Evolutionary conservation across 2,888 invertebrate species (phyloP).

Genomic region (Drosophila formosana): DNA sequence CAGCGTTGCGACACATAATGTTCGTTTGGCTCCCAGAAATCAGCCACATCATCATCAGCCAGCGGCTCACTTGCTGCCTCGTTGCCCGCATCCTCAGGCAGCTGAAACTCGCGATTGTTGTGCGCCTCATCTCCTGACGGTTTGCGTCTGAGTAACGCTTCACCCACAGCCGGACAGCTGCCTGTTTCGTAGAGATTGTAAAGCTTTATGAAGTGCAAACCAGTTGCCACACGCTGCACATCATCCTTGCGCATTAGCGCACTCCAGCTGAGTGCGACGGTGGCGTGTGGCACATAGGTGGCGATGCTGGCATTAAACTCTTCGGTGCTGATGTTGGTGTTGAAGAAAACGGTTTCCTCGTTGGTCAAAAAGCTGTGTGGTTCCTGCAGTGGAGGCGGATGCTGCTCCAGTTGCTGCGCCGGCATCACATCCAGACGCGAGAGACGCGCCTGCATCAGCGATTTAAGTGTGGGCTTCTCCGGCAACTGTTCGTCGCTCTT

Average conservation of each 20-base stretch:
- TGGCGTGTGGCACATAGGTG: slow-evolving; percentile 82
- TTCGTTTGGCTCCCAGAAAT: slow-evolving; percentile 84
- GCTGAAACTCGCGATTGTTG: slow-evolving; percentile 60
- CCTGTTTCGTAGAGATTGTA: slow-evolving; percentile 83
- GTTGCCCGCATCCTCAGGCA: slow-evolving; percentile 47
- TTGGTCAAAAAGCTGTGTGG: slow-evolving; percentile 83
- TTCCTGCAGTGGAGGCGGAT: slow-evolving; percentile 74
- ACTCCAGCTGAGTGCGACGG: slow-evolving; percentile 82
- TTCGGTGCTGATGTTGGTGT: slow-evolving; percentile 81
- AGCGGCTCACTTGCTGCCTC: slow-evolving; percentile 61
- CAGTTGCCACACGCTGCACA: slow-evolving; percentile 67
- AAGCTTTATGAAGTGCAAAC: slow-evolving; percentile 84
- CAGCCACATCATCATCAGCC: slow-evolving; percentile 78
- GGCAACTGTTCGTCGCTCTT: slow-evolving; percentile 34
- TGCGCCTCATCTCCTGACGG: slow-evolving; percentile 26
- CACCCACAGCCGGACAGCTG: slow-evolving; percentile 74
- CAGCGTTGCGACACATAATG: slow-evolving; percentile 83
- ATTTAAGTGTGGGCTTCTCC: slow-evolving; percentile 48
- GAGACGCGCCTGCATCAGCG: slow-evolving; percentile 66
- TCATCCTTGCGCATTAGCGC: slow-evolving; percentile 76
- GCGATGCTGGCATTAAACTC: slow-evolving; percentile 84
- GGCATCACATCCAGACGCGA: slow-evolving; percentile 79
- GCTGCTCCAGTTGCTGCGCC: slow-evolving; percentile 60
- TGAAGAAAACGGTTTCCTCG: slow-evolving; percentile 84
- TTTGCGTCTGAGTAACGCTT: slow-evolving; percentile 37